A percentile compares a stretch with the other conserved stretches of the same genome.
Conservation (phyloP, 2,888 invertebrate species). For the Deilephila porcellus region DNA sequence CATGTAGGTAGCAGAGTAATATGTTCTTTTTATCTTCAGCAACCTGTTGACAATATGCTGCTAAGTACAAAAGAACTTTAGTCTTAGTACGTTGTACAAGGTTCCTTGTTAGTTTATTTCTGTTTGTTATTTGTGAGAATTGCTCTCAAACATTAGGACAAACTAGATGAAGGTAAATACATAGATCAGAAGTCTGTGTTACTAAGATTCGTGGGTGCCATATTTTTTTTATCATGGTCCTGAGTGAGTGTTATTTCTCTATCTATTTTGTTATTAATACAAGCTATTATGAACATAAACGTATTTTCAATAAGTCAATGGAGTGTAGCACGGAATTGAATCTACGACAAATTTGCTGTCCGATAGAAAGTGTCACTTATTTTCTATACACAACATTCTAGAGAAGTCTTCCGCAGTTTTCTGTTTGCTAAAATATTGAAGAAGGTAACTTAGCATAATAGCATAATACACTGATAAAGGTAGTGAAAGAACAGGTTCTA, state of each 20-base stretch:
- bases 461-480: conserved; percentile 21
- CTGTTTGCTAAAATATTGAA: conserved; percentile 7
- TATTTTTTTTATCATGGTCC: neutral
- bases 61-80: neutral
- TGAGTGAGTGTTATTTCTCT: too few relatives aligned
- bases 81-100: neutral
- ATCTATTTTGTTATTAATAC: too few relatives aligned
- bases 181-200: neutral
- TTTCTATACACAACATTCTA: neutral
- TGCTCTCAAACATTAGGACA: neutral
- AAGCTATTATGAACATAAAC: too few relatives aligned
- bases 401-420: neutral
- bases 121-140: conserved; percentile 6
- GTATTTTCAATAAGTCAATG: too few relatives aligned
- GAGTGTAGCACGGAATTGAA: too few relatives aligned
- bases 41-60: neutral
- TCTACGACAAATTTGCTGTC: too few relatives aligned
- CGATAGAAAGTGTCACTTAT: too few relatives aligned
- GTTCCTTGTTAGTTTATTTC: neutral
- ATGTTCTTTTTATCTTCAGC: neutral
- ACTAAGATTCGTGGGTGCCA: neutral
- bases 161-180: neutral
- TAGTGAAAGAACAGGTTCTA: conserved; percentile 29
- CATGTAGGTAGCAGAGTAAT: conserved; percentile 5
- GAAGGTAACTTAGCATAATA: conserved; percentile 27